Percentiles rank a stretch among this genome's conserved stretches.
Evolutionary conservation across 2,113 vertebrate species (phyloP).

Genomic region (Rynchops niger): DNA sequence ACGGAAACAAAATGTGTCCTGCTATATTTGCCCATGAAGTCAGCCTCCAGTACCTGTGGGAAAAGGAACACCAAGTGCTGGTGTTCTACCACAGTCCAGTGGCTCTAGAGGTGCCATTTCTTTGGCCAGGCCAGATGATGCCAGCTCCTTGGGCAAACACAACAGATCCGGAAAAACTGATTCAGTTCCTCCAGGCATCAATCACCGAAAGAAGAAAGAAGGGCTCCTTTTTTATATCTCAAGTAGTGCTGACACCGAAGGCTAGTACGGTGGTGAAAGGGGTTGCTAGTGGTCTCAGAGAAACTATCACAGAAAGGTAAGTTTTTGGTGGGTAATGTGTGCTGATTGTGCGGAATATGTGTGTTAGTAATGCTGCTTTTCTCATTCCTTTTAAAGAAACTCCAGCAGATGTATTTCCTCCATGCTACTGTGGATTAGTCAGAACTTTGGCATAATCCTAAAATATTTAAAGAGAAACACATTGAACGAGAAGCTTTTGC

Average conservation of each 20-base stretch:
- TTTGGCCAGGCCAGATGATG: constrained; percentile 99
- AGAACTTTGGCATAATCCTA: neutral
- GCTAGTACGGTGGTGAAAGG: constrained; percentile 98
- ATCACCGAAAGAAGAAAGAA: constrained; percentile 94
- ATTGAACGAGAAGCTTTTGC: neutral
- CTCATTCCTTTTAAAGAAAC: neutral
- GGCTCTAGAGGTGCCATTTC: constrained; percentile 92
- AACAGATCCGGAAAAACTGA: constrained; percentile 94
- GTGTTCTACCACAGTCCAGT: constrained; percentile 98
- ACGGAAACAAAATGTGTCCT: constrained; percentile 94
- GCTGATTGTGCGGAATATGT: neutral
- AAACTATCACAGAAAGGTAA: constrained; percentile 96
- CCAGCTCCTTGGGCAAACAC: constrained; percentile 96
- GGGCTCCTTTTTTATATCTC: constrained; percentile 96
- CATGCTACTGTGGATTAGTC: neutral
- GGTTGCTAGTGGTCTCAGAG: constrained; percentile 93
- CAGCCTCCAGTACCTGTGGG: constrained; percentile 93
- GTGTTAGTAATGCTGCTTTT: neutral
- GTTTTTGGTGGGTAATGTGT: neutral
- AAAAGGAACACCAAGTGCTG: constrained; percentile 93
- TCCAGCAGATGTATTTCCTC: neutral
- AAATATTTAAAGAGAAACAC: neutral
- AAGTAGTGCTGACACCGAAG: constrained; percentile 97
- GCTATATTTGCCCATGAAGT: constrained; percentile 96
- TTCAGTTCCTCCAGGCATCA: constrained; percentile 94